phyloP scores from a whole-genome alignment of 2,888 invertebrate species.

The Hemithea aestivaria region DNA sequence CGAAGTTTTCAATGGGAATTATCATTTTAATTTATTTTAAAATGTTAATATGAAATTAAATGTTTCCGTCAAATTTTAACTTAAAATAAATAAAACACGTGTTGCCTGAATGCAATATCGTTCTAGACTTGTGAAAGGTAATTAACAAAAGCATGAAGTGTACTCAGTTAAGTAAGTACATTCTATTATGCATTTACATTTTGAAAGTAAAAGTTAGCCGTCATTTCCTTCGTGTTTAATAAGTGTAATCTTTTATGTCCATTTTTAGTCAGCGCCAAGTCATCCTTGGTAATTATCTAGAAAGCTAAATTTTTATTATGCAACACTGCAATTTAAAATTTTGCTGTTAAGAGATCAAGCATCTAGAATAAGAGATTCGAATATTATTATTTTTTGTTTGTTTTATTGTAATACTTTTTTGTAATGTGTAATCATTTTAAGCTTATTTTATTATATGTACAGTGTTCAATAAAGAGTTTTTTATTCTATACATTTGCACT shows the following conservation, averaged over 20 bases:
- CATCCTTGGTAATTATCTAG: constrained; percentile 23
- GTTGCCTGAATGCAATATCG: constrained; percentile 10
- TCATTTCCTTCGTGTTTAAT: constrained; percentile 17
- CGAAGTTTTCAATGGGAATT: constrained; percentile 16
- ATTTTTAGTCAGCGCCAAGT: constrained; percentile 19
- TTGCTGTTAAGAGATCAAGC: no score
- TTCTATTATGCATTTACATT: constrained; percentile 24
- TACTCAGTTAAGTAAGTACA: constrained; percentile 18
- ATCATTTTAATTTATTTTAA: constrained; percentile 18
- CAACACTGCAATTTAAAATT: no score
- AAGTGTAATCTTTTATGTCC: constrained; percentile 6
- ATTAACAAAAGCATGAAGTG: constrained; percentile 13
- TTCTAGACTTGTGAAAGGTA: constrained; percentile 19
- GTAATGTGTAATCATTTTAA: no score
- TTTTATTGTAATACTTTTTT: no score
- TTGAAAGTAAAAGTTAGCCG: constrained; percentile 29
- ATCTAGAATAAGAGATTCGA: no score
- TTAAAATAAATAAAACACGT: constrained; percentile 10
- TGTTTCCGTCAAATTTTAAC: no score
- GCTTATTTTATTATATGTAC: no score
- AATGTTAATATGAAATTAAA: no score
- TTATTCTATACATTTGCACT: no score
- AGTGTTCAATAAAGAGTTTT: no score
- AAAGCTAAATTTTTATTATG: constrained; percentile 5
- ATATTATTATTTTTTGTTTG: no score